These are phyloP conservation scores for Lasioglossum zephyrum DNA, from an alignment of 2,888 invertebrate species.

Conservation along the genomic window DNA sequence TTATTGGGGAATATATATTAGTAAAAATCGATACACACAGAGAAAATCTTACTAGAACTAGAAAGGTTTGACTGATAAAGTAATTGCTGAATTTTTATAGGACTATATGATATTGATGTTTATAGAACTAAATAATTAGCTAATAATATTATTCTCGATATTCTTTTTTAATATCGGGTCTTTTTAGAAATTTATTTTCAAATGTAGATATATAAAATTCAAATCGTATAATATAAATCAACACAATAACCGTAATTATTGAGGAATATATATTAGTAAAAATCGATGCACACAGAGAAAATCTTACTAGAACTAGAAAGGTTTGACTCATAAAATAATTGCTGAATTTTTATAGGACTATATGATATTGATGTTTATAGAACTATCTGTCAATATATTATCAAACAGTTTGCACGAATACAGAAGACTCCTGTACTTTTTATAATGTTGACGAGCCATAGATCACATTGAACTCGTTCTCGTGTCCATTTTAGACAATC, in stretches of 20 bases:
- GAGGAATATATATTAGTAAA: not conserved
- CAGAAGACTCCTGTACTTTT: not conserved
- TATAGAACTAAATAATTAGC: not conserved
- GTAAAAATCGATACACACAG: not conserved
- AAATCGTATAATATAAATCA: not conserved
- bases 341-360: not conserved
- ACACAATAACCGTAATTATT: not conserved
- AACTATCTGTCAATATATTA: not conserved
- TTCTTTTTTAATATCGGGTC: not conserved
- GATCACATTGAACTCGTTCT: not conserved
- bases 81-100: not conserved
- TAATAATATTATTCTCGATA: not conserved
- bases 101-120: not conserved
- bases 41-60: not conserved
- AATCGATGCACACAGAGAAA: not conserved
- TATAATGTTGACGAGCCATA: not conserved
- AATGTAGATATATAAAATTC: not conserved
- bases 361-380: not conserved
- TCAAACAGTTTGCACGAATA: not conserved
- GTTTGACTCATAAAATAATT: not conserved
- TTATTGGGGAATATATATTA: not conserved
- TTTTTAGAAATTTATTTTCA: not conserved
- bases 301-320: not conserved
- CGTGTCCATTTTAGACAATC: not conserved
- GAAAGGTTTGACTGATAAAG: not conserved